Conservation (phyloP, 2,888 invertebrate genomes). For the Drosophila anomalata region DNA sequence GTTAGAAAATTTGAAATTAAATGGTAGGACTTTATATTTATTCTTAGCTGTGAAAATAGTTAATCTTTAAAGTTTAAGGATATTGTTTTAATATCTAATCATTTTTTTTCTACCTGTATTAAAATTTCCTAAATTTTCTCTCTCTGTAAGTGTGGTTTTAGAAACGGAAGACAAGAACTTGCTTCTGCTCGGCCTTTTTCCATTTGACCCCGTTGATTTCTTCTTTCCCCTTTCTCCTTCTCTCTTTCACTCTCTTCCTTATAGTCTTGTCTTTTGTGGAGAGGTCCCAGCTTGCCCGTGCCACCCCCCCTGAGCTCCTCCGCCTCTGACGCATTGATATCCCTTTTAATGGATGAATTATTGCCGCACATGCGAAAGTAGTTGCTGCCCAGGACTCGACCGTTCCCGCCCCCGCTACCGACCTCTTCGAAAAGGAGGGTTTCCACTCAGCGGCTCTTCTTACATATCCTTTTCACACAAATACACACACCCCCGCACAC, state of each 20-base stretch:
- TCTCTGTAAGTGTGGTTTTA: slow-evolving; percentile 67
- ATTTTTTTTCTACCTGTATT: neutral
- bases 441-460: slow-evolving; percentile 46
- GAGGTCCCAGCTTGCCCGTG: slow-evolving; percentile 29
- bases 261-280: slow-evolving; percentile 32
- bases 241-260: slow-evolving; percentile 5
- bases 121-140: neutral
- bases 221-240: slow-evolving; percentile 31
- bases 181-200: slow-evolving; percentile 64
- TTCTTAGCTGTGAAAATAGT: neutral
- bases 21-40: no score
- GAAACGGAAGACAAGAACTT: slow-evolving; percentile 69
- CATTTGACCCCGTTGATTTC: slow-evolving; percentile 74
- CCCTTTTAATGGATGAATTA: slow-evolving; percentile 83
- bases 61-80: neutral
- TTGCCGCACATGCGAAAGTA: slow-evolving; percentile 83
- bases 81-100: slow-evolving; percentile 4
- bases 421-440: slow-evolving; percentile 35
- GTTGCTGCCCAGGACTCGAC: slow-evolving; percentile 61
- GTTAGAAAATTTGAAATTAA: neutral
- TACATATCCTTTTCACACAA: slow-evolving; percentile 62
- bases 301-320: slow-evolving; percentile 10
- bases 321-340: slow-evolving; percentile 76
- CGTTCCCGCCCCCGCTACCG: neutral
- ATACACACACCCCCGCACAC: slow-evolving; percentile 31